Evolutionary conservation across 2,888 invertebrate species (phyloP), one percentile per base, ranked within the genome.

Genomic region (Rhopalosiphum nymphaeae): DNA sequence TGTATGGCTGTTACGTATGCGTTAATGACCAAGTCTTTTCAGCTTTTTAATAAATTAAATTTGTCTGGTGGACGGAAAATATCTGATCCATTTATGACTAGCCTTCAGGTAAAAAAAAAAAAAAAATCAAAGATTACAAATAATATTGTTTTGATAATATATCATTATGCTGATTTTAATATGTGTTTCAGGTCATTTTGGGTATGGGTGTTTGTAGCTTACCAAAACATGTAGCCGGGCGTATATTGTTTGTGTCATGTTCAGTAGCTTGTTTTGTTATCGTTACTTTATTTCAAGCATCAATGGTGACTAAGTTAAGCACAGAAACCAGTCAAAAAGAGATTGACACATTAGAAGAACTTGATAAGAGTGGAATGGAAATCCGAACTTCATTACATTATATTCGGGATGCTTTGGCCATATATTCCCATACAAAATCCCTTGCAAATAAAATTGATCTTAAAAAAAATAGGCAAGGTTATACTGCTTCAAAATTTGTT

Each of bases 241-340:
- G 93, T 9, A 21, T 93, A 26, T 49, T 89, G 29, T 46, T 93
- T 29, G 93, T 93, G 16, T 89, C 85, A 11, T 93, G 93, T 90
- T 93, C 93, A 29, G 89, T 85, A 16, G 93, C 93, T 26, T 93
- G 56, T 91, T 94, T 93, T 91, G 94, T 94, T 26, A 84, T 94
- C n/a, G 94, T 94, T 1, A 94, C 57, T 25, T 42, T 91, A 36
- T 94, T 94, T 44, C 94, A 94, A 78, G 94, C 93, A 26, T 91
- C 93, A 7, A 89, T 94, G 91, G 94, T 94, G 29, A 94, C 92
- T 0, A 88, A 88, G 78, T 46, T 94, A n/a, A 94, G 94, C 61
- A 78, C 89, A 9, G 93, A 92, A 16, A 56, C 56, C 9, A 57
- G 25, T 21, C 84, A 91, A 9, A 88, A 94, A 9, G 93, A 94